Evolutionary conservation across 2,888 invertebrate genomes (phyloP).

Genomic region (Rhagonycha fulva): DNA sequence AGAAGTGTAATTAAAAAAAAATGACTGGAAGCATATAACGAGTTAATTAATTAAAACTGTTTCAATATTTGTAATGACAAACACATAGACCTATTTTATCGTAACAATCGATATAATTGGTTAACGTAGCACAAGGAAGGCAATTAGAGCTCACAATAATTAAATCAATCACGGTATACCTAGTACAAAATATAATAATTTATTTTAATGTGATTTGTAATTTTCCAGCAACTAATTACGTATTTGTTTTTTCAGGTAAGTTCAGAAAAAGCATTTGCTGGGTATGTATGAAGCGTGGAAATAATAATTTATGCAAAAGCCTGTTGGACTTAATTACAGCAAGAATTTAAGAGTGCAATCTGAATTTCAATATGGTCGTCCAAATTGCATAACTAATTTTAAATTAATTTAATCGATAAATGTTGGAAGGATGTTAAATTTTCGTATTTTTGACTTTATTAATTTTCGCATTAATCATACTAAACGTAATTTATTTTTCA

Average conservation of each 20-base stretch:
- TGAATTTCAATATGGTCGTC: not conserved
- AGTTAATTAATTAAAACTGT: no score
- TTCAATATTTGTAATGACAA: not conserved
- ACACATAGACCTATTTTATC: not conserved
- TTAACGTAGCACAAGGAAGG: not conserved
- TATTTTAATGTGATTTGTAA: not conserved
- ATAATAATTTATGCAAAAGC: not conserved
- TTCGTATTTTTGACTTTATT: not conserved
- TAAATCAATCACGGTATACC: not conserved
- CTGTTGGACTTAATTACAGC: not conserved
- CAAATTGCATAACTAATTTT: not conserved
- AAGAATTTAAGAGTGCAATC: not conserved
- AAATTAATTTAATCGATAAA: not conserved
- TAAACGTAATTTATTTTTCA: not conserved
- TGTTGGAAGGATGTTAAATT: not conserved
- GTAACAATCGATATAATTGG: not conserved
- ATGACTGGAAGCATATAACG: no score
- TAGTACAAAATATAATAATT: not conserved
- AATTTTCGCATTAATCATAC: not conserved
- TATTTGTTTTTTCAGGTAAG: not conserved
- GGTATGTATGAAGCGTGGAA: not conserved
- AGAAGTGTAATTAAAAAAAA: no score
- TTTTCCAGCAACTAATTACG: not conserved
- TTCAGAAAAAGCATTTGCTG: not conserved
- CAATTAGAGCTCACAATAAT: not conserved